These are phyloP conservation scores for Serranus cabrilla DNA, from an alignment of 2,797 vertebrate genomes.

Conservation along the genomic window DNA sequence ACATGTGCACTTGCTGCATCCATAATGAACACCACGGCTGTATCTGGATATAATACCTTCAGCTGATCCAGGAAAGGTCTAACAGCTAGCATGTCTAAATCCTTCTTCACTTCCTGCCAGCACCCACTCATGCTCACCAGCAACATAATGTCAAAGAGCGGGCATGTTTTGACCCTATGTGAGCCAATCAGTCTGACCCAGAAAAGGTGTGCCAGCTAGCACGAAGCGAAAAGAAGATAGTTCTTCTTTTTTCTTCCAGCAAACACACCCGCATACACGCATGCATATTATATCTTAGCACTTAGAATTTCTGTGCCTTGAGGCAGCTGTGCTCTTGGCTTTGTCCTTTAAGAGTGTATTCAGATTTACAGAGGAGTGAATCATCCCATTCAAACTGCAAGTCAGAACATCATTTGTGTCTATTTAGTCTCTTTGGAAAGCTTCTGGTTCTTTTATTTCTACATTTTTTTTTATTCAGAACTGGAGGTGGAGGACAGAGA, in stretches of 20 bases:
- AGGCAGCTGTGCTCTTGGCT: constrained; percentile 18
- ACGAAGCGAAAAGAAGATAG: constrained; percentile 6
- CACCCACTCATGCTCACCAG: neutral
- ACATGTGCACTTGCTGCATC: neutral
- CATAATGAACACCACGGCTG: neutral
- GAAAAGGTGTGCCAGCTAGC: constrained; percentile 15
- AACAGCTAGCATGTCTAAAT: neutral
- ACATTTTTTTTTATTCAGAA: neutral
- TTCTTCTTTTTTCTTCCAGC: constrained; percentile 1
- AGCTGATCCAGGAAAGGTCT: neutral
- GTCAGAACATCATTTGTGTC: constrained; percentile 21
- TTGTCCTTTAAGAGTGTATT: constrained; percentile 28
- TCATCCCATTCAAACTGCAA: constrained; percentile 39
- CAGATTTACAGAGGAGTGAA: constrained; percentile 29
- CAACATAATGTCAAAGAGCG: constrained; percentile 23
- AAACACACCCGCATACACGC: constrained; percentile 1
- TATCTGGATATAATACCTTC: neutral
- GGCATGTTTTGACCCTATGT: constrained; percentile 25
- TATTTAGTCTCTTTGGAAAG: constrained; percentile 30
- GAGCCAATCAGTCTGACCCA: constrained; percentile 3
- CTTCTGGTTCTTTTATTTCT: neutral
- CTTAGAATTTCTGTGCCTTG: neutral
- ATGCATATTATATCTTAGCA: neutral
- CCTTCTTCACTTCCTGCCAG: neutral
- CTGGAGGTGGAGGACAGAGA: constrained; percentile 2